Percentiles rank a stretch among this genome's conserved stretches.
Conservation (phyloP, 1,140 invertebrate species). For the Brachionus rotundiformis region DNA sequence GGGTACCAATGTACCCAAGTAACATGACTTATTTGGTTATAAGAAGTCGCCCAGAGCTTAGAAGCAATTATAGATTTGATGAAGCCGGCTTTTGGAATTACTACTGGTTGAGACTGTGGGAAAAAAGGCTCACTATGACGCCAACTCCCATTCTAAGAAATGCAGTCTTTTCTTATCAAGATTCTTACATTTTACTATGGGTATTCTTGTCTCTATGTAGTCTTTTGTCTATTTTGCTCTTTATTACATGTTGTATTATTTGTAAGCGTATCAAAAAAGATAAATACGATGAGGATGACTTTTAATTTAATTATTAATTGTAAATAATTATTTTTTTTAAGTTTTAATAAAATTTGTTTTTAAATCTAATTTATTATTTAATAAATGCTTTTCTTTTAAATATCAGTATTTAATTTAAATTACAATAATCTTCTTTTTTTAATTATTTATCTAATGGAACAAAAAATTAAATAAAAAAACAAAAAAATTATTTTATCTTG, state of each 20-base stretch:
- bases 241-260: constrained; percentile 40
- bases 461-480: background rate
- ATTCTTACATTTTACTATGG: constrained; percentile 46
- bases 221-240: background rate
- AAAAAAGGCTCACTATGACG: constrained; percentile 6
- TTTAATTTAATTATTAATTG: background rate
- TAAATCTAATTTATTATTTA: no score
- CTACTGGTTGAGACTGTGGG: constrained; percentile 45
- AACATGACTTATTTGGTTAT: constrained; percentile 52
- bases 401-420: no score
- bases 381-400: no score
- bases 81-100: constrained; percentile 49
- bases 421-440: no score
- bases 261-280: constrained; percentile 45
- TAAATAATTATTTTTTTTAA: background rate
- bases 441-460: no score
- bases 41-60: background rate
- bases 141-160: constrained; percentile 32
- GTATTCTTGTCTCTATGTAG: constrained; percentile 16
- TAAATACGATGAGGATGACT: constrained; percentile 46
- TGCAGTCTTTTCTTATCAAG: constrained; percentile 47
- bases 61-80: constrained; percentile 34
- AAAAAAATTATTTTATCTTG: background rate
- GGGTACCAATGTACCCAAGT: constrained; percentile 19
- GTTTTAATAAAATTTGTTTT: no score